Conservation (phyloP, 2,113 vertebrate genomes). For the Chaenocephalus aceratus region DNA sequence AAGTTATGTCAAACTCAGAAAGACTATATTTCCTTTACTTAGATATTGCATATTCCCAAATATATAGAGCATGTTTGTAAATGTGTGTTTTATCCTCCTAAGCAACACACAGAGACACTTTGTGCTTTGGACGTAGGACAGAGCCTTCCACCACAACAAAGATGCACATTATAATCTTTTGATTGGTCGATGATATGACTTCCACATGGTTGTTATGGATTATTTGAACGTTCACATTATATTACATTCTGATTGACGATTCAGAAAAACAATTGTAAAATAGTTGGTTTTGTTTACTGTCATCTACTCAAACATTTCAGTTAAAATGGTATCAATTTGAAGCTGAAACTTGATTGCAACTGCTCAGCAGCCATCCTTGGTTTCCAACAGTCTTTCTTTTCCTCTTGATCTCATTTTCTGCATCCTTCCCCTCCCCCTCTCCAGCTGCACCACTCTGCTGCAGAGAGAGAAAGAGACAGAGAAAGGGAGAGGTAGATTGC, state of each 20-base stretch:
- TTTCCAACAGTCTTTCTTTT: slow-evolving; percentile 57
- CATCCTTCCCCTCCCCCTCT: slow-evolving; percentile 78
- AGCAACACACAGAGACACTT: background rate
- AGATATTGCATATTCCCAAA: background rate
- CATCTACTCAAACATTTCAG: background rate
- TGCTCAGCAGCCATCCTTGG: slow-evolving; percentile 29
- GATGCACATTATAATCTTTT: background rate
- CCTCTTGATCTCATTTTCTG: slow-evolving; percentile 71
- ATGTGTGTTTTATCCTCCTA: background rate
- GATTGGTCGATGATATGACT: background rate
- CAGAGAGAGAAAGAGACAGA: slow-evolving; percentile 62
- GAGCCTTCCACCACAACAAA: background rate
- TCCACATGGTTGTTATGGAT: background rate
- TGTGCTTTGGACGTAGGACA: background rate
- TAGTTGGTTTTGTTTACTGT: background rate
- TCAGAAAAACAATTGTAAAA: background rate
- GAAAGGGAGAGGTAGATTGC: slow-evolving; percentile 50
- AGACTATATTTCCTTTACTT: background rate
- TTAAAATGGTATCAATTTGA: background rate
- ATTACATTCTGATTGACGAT: background rate
- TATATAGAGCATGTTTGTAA: background rate
- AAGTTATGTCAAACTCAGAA: slow-evolving; percentile 27
- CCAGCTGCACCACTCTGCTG: slow-evolving; percentile 79
- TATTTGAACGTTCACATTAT: background rate
- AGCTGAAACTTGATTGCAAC: background rate